Evolutionary conservation across 2,113 vertebrate species (phyloP).

Genomic region (Oreochromis spilurus): DNA sequence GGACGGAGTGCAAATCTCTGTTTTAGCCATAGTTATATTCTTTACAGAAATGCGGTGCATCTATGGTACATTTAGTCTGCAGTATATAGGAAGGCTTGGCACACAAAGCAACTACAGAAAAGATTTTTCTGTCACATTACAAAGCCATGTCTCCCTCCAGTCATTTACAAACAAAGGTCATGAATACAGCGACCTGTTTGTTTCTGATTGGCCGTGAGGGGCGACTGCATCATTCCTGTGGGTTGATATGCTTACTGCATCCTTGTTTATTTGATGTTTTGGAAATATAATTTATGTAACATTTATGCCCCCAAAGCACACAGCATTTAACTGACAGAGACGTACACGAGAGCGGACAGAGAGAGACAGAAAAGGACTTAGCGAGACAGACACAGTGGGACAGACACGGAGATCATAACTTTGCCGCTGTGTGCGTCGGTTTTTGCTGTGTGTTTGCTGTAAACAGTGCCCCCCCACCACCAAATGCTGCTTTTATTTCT

Average conservation of each 20-base stretch:
- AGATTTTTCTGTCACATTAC: background rate
- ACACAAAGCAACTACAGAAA: background rate
- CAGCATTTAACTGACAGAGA: conserved; percentile 21
- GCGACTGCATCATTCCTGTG: background rate
- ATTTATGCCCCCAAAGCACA: background rate
- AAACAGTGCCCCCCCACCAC: conserved; percentile 18
- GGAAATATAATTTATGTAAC: conserved; percentile 17
- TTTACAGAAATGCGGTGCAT: background rate
- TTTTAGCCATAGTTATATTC: background rate
- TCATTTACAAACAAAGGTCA: conserved; percentile 25
- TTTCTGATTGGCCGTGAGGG: conserved; percentile 4
- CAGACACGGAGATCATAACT: conserved; percentile 12
- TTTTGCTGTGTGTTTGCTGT: conserved; percentile 14
- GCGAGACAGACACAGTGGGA: conserved; percentile 1
- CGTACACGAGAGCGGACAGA: background rate
- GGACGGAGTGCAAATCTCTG: background rate
- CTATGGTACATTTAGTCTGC: background rate
- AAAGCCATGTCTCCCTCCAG: conserved; percentile 8
- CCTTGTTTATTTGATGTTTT: conserved; percentile 5
- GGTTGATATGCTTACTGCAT: background rate
- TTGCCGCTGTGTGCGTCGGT: background rate
- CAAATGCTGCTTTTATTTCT: conserved; percentile 30
- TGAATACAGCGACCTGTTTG: background rate
- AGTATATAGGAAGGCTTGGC: background rate
- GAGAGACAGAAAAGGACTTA: background rate